These are phyloP conservation scores for Hypomecis punctinalis DNA, from an alignment of 2,888 invertebrate genomes.

Conservation along the genomic window DNA sequence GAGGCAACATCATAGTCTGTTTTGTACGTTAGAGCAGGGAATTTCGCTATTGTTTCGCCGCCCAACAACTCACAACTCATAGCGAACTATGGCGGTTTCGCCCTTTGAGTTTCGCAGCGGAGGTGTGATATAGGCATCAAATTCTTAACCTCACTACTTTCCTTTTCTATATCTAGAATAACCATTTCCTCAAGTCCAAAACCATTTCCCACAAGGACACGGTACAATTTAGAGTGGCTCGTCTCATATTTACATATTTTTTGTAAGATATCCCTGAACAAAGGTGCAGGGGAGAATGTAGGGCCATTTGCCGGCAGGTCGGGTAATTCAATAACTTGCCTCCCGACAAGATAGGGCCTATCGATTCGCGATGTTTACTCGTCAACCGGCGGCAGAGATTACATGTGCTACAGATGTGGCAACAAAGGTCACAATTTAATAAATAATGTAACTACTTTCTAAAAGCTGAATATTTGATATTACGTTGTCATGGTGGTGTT, in stretches of 20 bases:
- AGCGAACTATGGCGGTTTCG: too few relatives aligned
- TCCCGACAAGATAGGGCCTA: conserved; percentile 63
- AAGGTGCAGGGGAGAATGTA: conserved; percentile 39
- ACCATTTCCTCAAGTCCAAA: not conserved
- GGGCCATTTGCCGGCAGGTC: conserved; percentile 50
- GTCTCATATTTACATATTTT: conserved; percentile 28
- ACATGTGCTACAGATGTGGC: conserved; percentile 33
- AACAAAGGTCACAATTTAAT: not conserved
- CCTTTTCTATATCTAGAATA: too few relatives aligned
- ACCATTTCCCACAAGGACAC: conserved; percentile 2
- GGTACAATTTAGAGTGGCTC: conserved; percentile 12
- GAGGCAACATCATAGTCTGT: too few relatives aligned
- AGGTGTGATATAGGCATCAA: too few relatives aligned
- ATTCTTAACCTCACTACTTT: too few relatives aligned
- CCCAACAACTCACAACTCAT: too few relatives aligned
- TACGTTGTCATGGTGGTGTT: too few relatives aligned
- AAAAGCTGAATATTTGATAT: too few relatives aligned
- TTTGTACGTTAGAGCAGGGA: too few relatives aligned
- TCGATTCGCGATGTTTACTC: conserved; percentile 73
- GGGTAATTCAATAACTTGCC: conserved; percentile 69
- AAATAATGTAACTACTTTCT: too few relatives aligned
- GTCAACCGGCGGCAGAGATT: conserved; percentile 48
- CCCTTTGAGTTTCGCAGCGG: too few relatives aligned
- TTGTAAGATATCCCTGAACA: conserved; percentile 25
- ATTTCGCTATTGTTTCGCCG: too few relatives aligned